A percentile compares a stretch with the other conserved stretches of the same genome.
Conservation (phyloP, 35 echinoderm and acorn worm species). For the Amphiura filiformis region DNA sequence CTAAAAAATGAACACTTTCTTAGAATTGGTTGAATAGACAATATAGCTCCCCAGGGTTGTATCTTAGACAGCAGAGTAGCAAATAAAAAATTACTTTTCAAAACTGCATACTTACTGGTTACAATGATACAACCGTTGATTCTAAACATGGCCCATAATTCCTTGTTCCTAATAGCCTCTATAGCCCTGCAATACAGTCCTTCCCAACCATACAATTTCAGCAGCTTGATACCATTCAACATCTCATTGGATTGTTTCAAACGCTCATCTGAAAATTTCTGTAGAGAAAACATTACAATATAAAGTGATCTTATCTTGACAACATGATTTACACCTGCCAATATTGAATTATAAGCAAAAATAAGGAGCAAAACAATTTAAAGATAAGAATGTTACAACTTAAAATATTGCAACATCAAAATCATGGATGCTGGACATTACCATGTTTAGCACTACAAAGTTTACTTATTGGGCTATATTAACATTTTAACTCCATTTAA, state of each 20-base stretch:
- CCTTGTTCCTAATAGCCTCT: slow-evolving; percentile 22
- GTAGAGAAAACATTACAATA: background rate
- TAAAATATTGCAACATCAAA: too few relatives aligned
- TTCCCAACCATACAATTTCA: slow-evolving; percentile 76
- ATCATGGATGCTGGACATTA: too few relatives aligned
- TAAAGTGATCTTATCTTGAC: too few relatives aligned
- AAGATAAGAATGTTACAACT: background rate
- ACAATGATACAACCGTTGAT: slow-evolving; percentile 27
- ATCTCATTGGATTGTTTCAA: slow-evolving; percentile 73
- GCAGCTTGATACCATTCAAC: slow-evolving; percentile 66
- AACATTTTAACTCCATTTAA: too few relatives aligned
- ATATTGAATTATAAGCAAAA: too few relatives aligned
- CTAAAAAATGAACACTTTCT: too few relatives aligned
- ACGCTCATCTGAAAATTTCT: slow-evolving; percentile 49
- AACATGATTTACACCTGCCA: background rate
- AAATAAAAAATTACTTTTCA: too few relatives aligned
- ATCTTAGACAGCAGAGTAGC: too few relatives aligned
- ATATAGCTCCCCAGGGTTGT: too few relatives aligned
- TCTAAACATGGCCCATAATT: slow-evolving; percentile 44
- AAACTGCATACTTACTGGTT: slow-evolving; percentile 37
- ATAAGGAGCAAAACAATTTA: background rate
- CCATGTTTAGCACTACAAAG: too few relatives aligned
- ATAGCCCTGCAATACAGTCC: slow-evolving; percentile 49
- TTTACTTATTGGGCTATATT: too few relatives aligned
- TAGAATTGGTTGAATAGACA: too few relatives aligned